Percentiles rank a stretch among this genome's conserved stretches.
phyloP scores from a whole-genome alignment of 2,113 vertebrate genomes.

The Nothocercus nigrocapillus region DNA sequence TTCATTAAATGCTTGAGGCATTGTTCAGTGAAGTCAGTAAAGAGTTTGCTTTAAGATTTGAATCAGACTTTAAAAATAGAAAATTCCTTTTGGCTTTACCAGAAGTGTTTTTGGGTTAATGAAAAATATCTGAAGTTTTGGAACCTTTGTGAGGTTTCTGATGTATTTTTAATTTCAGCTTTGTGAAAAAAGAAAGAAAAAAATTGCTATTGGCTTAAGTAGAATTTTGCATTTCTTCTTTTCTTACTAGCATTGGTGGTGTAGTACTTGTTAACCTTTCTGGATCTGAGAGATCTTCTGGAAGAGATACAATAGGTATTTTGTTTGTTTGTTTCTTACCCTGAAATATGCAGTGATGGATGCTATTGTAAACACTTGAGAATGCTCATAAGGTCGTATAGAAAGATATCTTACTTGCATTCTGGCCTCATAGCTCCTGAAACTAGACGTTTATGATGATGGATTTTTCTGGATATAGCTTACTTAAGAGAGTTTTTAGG shows the following conservation, averaged over 20 bases:
- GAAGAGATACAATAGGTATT: slow-evolving; percentile 88
- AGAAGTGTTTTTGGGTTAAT: background rate
- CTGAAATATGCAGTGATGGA: background rate
- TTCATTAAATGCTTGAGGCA: background rate
- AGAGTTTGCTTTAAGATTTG: background rate
- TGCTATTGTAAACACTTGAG: background rate
- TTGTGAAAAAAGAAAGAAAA: background rate
- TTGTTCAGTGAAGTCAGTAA: background rate
- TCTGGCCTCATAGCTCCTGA: background rate
- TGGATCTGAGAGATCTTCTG: slow-evolving; percentile 86
- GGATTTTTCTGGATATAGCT: background rate
- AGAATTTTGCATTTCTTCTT: slow-evolving; percentile 12
- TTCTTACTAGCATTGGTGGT: slow-evolving; percentile 87
- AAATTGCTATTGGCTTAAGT: background rate
- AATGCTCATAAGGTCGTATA: background rate
- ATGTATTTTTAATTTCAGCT: background rate
- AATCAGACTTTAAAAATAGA: background rate
- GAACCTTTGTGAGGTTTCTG: background rate
- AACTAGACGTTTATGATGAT: background rate
- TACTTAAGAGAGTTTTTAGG: background rate
- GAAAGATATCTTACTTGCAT: background rate
- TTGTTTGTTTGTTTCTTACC: background rate
- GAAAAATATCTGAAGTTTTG: background rate
- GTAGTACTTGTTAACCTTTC: slow-evolving; percentile 93
- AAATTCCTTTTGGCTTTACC: background rate